Evolutionary conservation across 2,113 vertebrate genomes (phyloP), one percentile per base, ranked within the genome.

Genomic region (Ibidorhyncha struthersii): DNA sequence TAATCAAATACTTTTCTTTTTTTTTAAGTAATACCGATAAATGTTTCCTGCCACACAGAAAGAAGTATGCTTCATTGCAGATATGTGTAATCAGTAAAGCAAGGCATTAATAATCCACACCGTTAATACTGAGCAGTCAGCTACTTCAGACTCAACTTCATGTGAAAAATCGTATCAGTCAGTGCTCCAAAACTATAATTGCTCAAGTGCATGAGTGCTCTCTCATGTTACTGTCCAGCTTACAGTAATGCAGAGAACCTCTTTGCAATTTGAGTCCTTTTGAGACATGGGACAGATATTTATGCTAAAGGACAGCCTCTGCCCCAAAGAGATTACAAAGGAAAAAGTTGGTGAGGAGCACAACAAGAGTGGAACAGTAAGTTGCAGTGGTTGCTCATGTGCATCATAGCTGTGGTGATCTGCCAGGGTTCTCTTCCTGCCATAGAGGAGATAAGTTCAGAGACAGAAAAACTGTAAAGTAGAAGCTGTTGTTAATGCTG

Each of bases 121-220:
- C 69, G 86, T 97, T 98, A 97, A 94, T 95, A 96, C 85, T 90
- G 95, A 98, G 94, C 71, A 97, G 95, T 94, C 96, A 97, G 85
- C 95, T 96, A 85, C 80, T 93, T 82, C 67, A 93, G 36, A 58
- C 67, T 92, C 72, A 62, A 22, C 86, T 86, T 86, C 63, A 34
- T 9, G 17, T 47, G 74, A 65, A 73, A 85, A 91, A 90, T 55
- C 61, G 2, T 50, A 36, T 77, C 38, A 79, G 1, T 81, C 1
- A 0, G 1, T 74, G 32, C 79, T 89, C 86, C 76, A 78, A 49
- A 85, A 43, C 29, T 72, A 1, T 53, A 52, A 40, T 50, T 62
- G 41, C 71, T 50, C 34, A 71, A 82, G 61, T 3, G 0, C 45
- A 14, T 47, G 43, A 25, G 30, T 2, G 4, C 6, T 0, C 40